Conservation (phyloP, 2,113 vertebrate species). For the Telmatochromis brachygnathus region DNA sequence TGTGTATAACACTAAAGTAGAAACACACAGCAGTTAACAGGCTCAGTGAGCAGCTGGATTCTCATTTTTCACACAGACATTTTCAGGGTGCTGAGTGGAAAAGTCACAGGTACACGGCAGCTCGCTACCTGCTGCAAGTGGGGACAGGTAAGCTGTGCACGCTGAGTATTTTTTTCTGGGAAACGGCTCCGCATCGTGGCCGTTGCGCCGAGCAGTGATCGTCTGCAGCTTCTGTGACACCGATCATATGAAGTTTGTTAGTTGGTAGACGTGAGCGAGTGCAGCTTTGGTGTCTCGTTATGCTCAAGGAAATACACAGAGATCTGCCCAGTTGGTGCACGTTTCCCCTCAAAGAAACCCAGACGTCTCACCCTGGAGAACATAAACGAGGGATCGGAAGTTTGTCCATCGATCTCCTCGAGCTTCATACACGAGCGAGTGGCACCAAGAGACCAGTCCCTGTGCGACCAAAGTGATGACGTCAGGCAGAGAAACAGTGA, state of each 20-base stretch:
- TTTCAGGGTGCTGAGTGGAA: not conserved
- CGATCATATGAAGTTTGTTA: not conserved
- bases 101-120: not conserved
- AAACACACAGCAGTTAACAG: not conserved
- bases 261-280: not conserved
- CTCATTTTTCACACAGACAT: not conserved
- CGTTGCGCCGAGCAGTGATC: not conserved
- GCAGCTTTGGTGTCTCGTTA: rapidly evolving
- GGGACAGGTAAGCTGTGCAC: not conserved
- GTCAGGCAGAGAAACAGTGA: not conserved
- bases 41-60: not conserved
- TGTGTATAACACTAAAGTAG: not conserved
- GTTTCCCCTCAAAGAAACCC: not conserved
- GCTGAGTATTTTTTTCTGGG: not conserved
- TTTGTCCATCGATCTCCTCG: not conserved
- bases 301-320: not conserved
- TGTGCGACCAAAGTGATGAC: not conserved
- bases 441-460: not conserved
- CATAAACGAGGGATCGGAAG: not conserved
- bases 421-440: not conserved
- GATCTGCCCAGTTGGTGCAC: not conserved
- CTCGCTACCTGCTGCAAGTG: not conserved
- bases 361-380: not conserved
- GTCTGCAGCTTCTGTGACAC: not conserved
- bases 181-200: not conserved